Percentiles rank a stretch among this genome's conserved stretches.
These are phyloP conservation scores for Ahaetulla prasina DNA, from an alignment of 2,113 vertebrate genomes.

Conservation along the genomic window DNA sequence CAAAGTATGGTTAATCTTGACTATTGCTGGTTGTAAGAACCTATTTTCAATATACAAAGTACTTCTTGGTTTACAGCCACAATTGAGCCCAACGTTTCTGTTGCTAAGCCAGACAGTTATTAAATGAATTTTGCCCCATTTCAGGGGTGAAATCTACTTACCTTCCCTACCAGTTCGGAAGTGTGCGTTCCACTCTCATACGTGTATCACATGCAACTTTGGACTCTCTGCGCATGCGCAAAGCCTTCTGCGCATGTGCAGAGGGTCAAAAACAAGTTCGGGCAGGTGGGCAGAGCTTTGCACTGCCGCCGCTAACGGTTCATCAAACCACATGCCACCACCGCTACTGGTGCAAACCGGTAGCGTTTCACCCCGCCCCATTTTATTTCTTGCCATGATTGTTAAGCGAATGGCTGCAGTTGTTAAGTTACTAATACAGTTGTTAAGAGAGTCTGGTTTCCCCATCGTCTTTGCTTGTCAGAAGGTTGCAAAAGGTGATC, in stretches of 20 bases:
- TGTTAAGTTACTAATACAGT: background rate
- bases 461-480: background rate
- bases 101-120: background rate
- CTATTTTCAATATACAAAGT: background rate
- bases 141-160: too few relatives aligned
- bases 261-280: too few relatives aligned
- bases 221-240: too few relatives aligned
- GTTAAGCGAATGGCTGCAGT: background rate
- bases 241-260: too few relatives aligned
- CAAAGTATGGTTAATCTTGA: background rate
- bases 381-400: background rate
- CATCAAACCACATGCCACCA: too few relatives aligned
- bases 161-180: too few relatives aligned
- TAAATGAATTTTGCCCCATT: background rate
- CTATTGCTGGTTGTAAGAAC: background rate
- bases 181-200: too few relatives aligned
- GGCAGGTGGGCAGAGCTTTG: too few relatives aligned
- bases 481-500: background rate
- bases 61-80: background rate
- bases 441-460: background rate
- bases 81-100: background rate
- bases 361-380: too few relatives aligned
- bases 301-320: too few relatives aligned
- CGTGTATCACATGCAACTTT: too few relatives aligned
- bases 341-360: too few relatives aligned